Base-by-base conservation (phyloP, 1,140 invertebrate species). In the Micrasema longulum region DNA sequence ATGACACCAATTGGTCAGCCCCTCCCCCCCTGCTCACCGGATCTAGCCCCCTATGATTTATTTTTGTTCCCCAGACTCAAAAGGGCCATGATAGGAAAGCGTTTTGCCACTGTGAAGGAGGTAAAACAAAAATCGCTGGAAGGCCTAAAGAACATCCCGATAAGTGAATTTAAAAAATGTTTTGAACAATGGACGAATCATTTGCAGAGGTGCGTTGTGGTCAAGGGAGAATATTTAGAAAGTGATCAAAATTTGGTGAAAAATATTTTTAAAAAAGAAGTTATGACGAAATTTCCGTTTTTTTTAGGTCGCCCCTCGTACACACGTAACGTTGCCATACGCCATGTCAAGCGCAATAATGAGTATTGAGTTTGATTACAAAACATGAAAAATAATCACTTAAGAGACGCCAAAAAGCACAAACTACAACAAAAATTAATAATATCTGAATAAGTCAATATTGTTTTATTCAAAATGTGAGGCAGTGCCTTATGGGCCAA, bases 141-240 rank as follows among this genome's bases (percentile, higher is more conserved):
- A 11, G 41, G 4, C 4, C 41, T 43, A 11, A 5, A 3, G 41
- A 11, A 11, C 10, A n/a, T 43, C 41, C 3, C 41, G 12, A 11
- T 5, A 22, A 3, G 20, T 16, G 47, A 50, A 50, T 18, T 50
- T 50, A 18, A 50, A 43, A 43, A 43, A 43, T 43, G 41, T 43
- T 43, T 43, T 43, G 41, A 43, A 11, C 41, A 43, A 43, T 43
- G 41, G 41, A 43, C 3, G 3, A 43, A 43, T 5, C 3, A 11
- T 5, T 43, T 43, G 41, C 4, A 50, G 9, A 18, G 20, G 47
- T 50, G 14, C 20, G 20, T 50, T 50, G 26, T 16, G 47, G 47
- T 50, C n/a, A n/a, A n/a, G n/a, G 47, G 47, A 50, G 47, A 50
- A 16, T 18, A 50, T 16, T 50, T 18, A 4, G 47, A 50, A 50